These are phyloP conservation scores for Coregonus clupeaformis DNA, from an alignment of 2,113 vertebrate genomes.

Conservation along the genomic window DNA sequence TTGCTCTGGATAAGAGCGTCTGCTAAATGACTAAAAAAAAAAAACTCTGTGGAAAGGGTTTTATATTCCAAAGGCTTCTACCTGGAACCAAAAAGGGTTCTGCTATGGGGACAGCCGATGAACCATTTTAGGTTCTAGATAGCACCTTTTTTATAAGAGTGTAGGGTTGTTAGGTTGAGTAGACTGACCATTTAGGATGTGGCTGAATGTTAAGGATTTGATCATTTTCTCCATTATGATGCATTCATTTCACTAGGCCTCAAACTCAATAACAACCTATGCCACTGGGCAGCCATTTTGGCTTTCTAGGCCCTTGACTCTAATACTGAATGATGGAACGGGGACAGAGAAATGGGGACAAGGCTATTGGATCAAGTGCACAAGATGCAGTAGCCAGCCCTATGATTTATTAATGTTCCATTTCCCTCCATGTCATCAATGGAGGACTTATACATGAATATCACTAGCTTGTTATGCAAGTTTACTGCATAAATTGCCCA, in stretches of 20 bases:
- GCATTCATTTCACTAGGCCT: background rate
- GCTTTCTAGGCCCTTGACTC: slow-evolving; percentile 44
- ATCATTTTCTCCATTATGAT: background rate
- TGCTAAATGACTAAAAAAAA: no score
- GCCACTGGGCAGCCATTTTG: slow-evolving; percentile 19
- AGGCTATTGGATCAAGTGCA: slow-evolving; percentile 54
- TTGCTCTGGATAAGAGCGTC: no score
- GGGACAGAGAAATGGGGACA: slow-evolving; percentile 38
- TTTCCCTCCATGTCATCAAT: slow-evolving; percentile 48
- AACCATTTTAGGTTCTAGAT: no score
- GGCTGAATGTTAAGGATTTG: background rate
- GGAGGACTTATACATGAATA: slow-evolving; percentile 57
- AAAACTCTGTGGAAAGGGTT: no score
- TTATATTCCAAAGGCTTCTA: no score
- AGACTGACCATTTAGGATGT: background rate
- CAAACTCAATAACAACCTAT: background rate
- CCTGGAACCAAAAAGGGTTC: no score
- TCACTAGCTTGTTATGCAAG: slow-evolving; percentile 50
- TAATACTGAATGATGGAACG: slow-evolving; percentile 56
- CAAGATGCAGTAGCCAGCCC: slow-evolving; percentile 50
- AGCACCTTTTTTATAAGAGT: background rate
- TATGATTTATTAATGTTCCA: slow-evolving; percentile 70
- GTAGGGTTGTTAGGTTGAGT: slow-evolving; percentile 10
- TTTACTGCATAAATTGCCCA: slow-evolving; percentile 60
- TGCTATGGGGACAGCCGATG: no score